A percentile compares a stretch with the other conserved stretches of the same genome.
These are phyloP conservation scores for Stenodema calcarata DNA, from an alignment of 2,888 invertebrate species.

Conservation along the genomic window DNA sequence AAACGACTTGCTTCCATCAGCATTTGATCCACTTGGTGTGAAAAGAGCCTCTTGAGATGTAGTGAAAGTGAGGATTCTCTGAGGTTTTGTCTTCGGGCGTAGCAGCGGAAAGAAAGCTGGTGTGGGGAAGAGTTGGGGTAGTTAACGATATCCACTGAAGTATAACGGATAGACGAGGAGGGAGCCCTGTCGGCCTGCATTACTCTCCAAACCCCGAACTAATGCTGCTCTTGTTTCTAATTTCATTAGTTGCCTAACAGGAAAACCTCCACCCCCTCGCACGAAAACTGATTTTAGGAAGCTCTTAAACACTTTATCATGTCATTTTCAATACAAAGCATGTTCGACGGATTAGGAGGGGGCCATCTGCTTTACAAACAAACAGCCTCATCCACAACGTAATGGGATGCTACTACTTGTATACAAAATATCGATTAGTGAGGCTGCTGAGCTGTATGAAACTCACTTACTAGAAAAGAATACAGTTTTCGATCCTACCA, in stretches of 20 bases:
- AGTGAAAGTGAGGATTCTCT: neutral
- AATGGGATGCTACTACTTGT: neutral
- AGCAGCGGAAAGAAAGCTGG: neutral
- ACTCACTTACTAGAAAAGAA: no score
- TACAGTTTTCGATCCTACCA: no score
- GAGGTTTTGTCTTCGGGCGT: neutral
- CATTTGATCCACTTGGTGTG: no score
- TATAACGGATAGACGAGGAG: constrained; percentile 17
- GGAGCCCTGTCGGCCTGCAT: constrained; percentile 27
- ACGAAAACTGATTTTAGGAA: constrained; percentile 42
- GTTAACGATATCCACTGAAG: constrained; percentile 29
- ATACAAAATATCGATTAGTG: constrained; percentile 21
- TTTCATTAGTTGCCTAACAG: constrained; percentile 42
- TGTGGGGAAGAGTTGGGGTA: neutral
- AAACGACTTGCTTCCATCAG: no score
- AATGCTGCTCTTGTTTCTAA: constrained; percentile 40
- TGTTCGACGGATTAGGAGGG: constrained; percentile 36
- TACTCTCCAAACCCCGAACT: constrained; percentile 20
- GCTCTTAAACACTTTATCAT: constrained; percentile 45
- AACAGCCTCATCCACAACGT: neutral
- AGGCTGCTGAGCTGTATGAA: neutral
- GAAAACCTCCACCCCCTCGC: constrained; percentile 11
- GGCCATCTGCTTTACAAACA: constrained; percentile 37
- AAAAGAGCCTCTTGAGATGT: no score
- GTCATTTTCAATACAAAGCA: constrained; percentile 37